phyloP scores from a whole-genome alignment of 2,888 invertebrate species.

The Alloplasta piceator region DNA sequence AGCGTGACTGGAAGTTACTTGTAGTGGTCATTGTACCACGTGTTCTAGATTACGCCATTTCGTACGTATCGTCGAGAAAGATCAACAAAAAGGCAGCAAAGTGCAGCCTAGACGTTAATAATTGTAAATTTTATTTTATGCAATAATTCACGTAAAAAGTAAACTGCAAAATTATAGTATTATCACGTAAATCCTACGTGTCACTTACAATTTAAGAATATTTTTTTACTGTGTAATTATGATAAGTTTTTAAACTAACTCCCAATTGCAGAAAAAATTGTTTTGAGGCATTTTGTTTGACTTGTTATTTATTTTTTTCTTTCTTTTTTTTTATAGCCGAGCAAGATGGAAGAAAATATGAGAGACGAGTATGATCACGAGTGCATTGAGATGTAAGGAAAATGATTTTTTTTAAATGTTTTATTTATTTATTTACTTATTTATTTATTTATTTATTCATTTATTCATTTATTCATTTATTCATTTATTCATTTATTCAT shows the following conservation, averaged over 20 bases:
- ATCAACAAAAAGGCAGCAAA: background rate
- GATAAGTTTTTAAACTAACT: background rate
- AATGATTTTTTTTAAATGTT: slow-evolving; percentile 7
- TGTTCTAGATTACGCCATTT: background rate
- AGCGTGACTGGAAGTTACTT: background rate
- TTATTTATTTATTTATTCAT: too few species aligned
- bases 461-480: too few species aligned
- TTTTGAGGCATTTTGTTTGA: background rate
- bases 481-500: too few species aligned
- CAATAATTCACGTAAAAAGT: too few species aligned
- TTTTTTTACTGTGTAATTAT: background rate
- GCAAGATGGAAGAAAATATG: slow-evolving; percentile 26
- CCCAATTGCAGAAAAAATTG: background rate
- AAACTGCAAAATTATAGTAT: too few species aligned
- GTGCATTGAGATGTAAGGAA: slow-evolving; percentile 35
- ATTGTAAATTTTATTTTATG: too few species aligned
- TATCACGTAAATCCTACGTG: too few species aligned
- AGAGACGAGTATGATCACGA: slow-evolving; percentile 13
- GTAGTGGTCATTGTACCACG: slow-evolving; percentile 5
- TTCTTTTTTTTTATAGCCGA: slow-evolving; percentile 26
- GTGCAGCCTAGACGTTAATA: too few species aligned
- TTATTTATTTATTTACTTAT: too few species aligned
- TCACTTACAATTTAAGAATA: background rate
- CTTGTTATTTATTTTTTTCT: background rate
- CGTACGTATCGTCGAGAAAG: slow-evolving; percentile 2